Conservation (phyloP, 2,113 vertebrate genomes). For the Empidonax traillii region DNA sequence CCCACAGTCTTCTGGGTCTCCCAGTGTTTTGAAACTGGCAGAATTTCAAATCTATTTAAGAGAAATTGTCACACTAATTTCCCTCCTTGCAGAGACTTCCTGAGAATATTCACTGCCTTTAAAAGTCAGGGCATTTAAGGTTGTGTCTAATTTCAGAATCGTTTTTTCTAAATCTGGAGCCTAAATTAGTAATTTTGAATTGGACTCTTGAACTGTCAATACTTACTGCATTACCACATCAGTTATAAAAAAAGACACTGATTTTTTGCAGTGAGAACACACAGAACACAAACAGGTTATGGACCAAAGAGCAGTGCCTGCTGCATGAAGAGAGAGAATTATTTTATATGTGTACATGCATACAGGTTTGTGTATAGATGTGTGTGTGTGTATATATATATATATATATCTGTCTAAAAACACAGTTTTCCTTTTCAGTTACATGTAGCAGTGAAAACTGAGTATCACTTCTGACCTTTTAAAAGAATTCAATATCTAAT, state of each 20-base stretch:
- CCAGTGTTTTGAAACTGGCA: not conserved
- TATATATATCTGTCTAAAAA: not conserved
- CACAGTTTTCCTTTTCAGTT: not conserved
- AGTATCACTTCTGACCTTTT: not conserved
- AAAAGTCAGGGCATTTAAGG: not conserved
- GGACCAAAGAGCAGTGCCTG: not conserved
- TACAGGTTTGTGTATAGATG: not conserved
- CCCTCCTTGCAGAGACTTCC: not conserved
- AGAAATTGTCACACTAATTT: not conserved
- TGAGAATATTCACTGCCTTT: not conserved
- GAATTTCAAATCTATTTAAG: not conserved
- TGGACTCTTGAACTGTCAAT: not conserved
- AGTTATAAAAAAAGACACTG: not conserved
- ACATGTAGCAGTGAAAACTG: not conserved
- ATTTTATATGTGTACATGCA: not conserved
- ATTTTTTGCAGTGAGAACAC: not conserved
- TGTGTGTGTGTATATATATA: not conserved
- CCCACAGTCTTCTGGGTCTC: not conserved
- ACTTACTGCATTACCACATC: not conserved
- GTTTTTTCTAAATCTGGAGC: conserved; percentile 1
- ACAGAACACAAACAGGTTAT: not conserved
- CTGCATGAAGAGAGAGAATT: not conserved
- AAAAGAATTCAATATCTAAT: not conserved
- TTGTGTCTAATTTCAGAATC: not conserved
- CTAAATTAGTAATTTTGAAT: not conserved